phyloP scores from a whole-genome alignment of 2,113 vertebrate species.

The Nibea albiflora region DNA sequence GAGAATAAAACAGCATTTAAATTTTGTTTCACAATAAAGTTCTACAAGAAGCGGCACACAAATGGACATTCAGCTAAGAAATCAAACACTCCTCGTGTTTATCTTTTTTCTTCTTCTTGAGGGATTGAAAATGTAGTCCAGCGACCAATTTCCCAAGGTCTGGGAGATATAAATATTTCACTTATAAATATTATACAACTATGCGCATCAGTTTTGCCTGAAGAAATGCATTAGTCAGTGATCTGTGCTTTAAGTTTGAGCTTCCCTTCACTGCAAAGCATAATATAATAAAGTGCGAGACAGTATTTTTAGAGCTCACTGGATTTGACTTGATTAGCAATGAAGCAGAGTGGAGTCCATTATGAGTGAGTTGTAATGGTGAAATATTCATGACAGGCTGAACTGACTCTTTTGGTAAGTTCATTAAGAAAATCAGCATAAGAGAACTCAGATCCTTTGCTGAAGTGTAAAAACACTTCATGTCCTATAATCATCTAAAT shows the following conservation, averaged over 20 bases:
- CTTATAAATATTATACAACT: constrained; percentile 73
- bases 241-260: constrained; percentile 57
- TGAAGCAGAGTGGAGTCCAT: constrained; percentile 6
- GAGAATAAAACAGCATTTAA: constrained; percentile 24
- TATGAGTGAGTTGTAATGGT: not conserved
- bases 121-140: constrained; percentile 55
- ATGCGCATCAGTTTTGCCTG: constrained; percentile 60
- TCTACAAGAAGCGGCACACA: not conserved
- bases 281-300: constrained; percentile 26
- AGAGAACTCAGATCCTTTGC: not conserved
- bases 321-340: constrained; percentile 35
- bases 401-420: not conserved
- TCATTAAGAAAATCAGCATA: constrained; percentile 14
- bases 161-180: constrained; percentile 69
- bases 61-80: constrained; percentile 18
- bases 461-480: not conserved
- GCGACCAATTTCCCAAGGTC: constrained; percentile 51
- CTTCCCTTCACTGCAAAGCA: constrained; percentile 28
- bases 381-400: constrained; percentile 13
- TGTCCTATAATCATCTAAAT: not conserved
- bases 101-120: constrained; percentile 14
- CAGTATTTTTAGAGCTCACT: constrained; percentile 8
- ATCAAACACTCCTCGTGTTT: not conserved
- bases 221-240: constrained; percentile 70
- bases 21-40: not conserved